Conservation (phyloP, 2,797 vertebrate species). For the Enteromius afrohamiltoni region DNA sequence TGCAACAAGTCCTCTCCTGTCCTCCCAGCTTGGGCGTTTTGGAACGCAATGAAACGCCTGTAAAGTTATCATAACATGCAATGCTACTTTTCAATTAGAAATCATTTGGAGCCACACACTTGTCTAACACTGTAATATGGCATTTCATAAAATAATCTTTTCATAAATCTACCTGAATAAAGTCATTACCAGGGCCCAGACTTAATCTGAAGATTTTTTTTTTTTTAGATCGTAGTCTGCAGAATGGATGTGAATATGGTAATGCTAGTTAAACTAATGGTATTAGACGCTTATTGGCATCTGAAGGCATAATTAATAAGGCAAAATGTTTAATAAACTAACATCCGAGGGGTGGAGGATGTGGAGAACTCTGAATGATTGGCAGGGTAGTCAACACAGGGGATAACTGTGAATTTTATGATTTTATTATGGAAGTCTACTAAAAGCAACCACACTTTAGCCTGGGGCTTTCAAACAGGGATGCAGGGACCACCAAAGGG, state of each 20-base stretch:
- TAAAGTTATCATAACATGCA: slow-evolving; percentile 61
- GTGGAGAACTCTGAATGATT: neutral
- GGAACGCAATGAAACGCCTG: slow-evolving; percentile 52
- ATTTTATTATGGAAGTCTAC: neutral
- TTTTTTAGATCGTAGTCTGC: neutral
- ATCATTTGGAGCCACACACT: slow-evolving; percentile 42
- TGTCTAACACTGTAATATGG: slow-evolving; percentile 25
- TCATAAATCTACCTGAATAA: slow-evolving; percentile 19
- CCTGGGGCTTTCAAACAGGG: neutral
- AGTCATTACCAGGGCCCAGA: neutral
- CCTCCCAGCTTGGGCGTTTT: slow-evolving; percentile 57
- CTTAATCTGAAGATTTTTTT: neutral
- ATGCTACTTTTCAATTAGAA: slow-evolving; percentile 56
- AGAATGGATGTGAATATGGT: neutral
- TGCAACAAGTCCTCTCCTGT: slow-evolving; percentile 61
- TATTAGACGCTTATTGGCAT: slow-evolving; percentile 2
- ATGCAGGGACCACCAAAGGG: neutral
- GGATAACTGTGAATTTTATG: neutral
- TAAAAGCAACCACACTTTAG: neutral
- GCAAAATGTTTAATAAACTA: slow-evolving; percentile 18
- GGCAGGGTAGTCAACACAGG: neutral
- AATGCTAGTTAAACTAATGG: neutral
- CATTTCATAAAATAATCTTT: slow-evolving; percentile 33
- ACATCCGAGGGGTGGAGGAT: neutral
- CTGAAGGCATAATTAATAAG: slow-evolving; percentile 26